A percentile compares a stretch with the other conserved stretches of the same genome.
Evolutionary conservation across 2,888 invertebrate species (phyloP).

Genomic region (Conistra vaccinii): DNA sequence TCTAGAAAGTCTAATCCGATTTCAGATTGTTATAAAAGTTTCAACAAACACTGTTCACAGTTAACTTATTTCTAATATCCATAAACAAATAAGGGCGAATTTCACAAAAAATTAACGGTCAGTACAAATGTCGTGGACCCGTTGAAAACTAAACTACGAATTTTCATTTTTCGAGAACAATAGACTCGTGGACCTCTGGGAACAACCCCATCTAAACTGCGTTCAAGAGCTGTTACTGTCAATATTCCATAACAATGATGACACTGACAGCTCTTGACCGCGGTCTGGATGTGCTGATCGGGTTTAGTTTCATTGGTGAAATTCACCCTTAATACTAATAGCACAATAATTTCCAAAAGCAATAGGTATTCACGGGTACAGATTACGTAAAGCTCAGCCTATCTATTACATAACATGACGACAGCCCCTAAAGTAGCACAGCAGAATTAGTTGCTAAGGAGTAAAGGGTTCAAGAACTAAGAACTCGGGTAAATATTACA

Average conservation of each 20-base stretch:
- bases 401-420: conserved; percentile 28
- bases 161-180: too few species aligned
- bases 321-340: not conserved
- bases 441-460: not conserved
- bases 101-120: not conserved
- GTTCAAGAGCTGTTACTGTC: too few species aligned
- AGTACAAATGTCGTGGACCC: too few species aligned
- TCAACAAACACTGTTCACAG: not conserved
- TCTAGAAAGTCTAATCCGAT: conserved; percentile 8
- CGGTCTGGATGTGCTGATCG: not conserved
- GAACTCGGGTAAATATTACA: conserved; percentile 33
- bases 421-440: not conserved
- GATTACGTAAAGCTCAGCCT: conserved; percentile 1
- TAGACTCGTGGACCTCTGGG: too few species aligned
- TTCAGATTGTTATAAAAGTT: conserved; percentile 15
- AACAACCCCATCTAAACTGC: too few species aligned
- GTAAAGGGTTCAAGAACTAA: conserved; percentile 16
- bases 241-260: too few species aligned
- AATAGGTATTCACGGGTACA: not conserved
- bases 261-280: too few species aligned
- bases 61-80: not conserved
- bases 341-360: not conserved
- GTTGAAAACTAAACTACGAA: too few species aligned
- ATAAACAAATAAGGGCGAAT: not conserved
- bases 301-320: not conserved